Conservation (phyloP, 2,797 vertebrate genomes). For the Rhinoraja longicauda region DNA sequence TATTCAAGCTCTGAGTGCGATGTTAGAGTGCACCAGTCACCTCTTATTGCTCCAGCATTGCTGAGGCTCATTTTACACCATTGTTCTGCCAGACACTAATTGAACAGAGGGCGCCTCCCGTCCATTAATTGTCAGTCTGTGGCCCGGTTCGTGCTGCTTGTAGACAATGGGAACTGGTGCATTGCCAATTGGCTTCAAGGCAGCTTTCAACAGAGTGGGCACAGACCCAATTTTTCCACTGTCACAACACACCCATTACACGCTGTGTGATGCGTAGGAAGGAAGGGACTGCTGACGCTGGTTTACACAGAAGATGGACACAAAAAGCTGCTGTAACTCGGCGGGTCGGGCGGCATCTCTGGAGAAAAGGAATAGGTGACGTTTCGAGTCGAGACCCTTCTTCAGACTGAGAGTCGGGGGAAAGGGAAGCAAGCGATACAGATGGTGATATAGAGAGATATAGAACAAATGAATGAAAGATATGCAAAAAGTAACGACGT, state of each 20-base stretch:
- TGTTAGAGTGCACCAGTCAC: neutral
- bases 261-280: neutral
- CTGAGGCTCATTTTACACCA: neutral
- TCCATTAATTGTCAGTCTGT: neutral
- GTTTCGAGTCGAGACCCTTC: no score
- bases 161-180: neutral
- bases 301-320: no score
- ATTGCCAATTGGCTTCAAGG: neutral
- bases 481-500: no score
- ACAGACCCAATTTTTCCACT: neutral
- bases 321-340: no score
- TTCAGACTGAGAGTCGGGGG: no score
- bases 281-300: no score
- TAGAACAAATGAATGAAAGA: no score
- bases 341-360: no score
- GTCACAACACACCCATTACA: neutral
- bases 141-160: neutral
- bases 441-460: no score
- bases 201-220: neutral
- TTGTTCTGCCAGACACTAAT: neutral
- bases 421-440: no score
- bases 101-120: neutral
- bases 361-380: no score
- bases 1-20: neutral
- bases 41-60: neutral